A percentile compares a stretch with the other conserved stretches of the same genome.
These are phyloP conservation scores for Sphinx pinastri DNA, from an alignment of 2,888 invertebrate genomes.

Conservation along the genomic window DNA sequence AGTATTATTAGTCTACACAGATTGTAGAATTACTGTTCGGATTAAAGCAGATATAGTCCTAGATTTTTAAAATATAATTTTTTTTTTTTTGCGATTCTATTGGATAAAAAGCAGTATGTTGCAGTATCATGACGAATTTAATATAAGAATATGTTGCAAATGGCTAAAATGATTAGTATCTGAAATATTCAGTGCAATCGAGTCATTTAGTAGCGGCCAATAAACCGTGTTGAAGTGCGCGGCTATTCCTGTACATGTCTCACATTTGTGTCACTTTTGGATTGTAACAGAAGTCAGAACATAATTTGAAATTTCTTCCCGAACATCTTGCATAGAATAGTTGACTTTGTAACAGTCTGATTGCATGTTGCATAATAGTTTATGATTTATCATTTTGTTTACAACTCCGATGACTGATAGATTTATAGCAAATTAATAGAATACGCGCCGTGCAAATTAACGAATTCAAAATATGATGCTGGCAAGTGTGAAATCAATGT, in stretches of 20 bases:
- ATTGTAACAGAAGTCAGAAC: constrained; percentile 23
- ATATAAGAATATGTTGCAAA: too few relatives aligned
- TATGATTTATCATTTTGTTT: constrained; percentile 22
- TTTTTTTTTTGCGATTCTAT: too few relatives aligned
- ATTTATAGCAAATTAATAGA: constrained; percentile 23
- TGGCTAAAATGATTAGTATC: background rate
- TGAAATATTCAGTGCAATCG: constrained; percentile 7
- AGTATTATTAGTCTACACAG: background rate
- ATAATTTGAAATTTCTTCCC: constrained; percentile 18
- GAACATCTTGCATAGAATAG: background rate
- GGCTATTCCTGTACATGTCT: constrained; percentile 52
- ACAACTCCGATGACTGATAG: constrained; percentile 12
- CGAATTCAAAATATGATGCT: constrained; percentile 21
- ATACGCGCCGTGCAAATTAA: constrained; percentile 12
- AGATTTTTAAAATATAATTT: too few relatives aligned
- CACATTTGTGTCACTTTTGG: constrained; percentile 44
- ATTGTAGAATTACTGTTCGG: background rate
- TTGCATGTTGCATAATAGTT: constrained; percentile 18
- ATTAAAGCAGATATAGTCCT: background rate
- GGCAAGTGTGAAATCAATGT: background rate
- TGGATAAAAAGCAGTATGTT: too few relatives aligned
- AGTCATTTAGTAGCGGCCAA: constrained; percentile 20
- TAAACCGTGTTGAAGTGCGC: constrained; percentile 55
- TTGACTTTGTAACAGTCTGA: constrained; percentile 9
- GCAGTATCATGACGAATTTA: too few relatives aligned